Percentiles rank a stretch among this genome's conserved stretches.
These are phyloP conservation scores for Apis mellifera DNA, from an alignment of 1,140 invertebrate species.

Conservation along the genomic window Amel_HAv3.1 CM009941.2:6507501-6508000, in stretches of 20 bases:
- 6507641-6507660: not conserved
- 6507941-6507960: rapidly evolving
- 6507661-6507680: too few species aligned
- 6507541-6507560: not conserved
- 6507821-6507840: too few species aligned
- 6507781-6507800: not conserved
- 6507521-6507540: too few species aligned
- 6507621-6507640: not conserved
- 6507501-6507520: too few species aligned
- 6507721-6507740: not conserved
- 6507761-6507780: not conserved
- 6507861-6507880: not conserved
- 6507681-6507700: too few species aligned
- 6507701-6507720: too few species aligned
- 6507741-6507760: not conserved
- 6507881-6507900: not conserved
- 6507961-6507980: not conserved
- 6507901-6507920: not conserved
- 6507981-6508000: not conserved
- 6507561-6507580: not conserved
- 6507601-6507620: not conserved
- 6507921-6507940: not conserved
- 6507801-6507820: too few species aligned
- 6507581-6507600: not conserved
- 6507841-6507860: too few species aligned